phyloP scores from a whole-genome alignment of 2,888 invertebrate genomes.

The Galeopsomyia nigrocyanea region DNA sequence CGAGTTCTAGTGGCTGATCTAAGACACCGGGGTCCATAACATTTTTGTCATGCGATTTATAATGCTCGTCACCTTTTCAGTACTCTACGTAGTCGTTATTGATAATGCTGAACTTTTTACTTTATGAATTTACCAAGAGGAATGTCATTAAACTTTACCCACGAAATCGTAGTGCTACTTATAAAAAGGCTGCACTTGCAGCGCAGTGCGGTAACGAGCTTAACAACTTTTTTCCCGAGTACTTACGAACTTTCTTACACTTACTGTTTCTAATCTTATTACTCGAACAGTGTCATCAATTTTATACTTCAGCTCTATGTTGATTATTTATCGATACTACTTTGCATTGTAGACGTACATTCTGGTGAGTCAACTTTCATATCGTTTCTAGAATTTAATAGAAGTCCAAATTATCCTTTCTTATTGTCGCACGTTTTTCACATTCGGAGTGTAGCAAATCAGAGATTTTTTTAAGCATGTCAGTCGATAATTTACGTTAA shows the following conservation, averaged over 20 bases:
- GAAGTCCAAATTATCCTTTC: too few relatives aligned
- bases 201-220: neutral
- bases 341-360: constrained; percentile 73
- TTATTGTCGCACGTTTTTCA: too few relatives aligned
- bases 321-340: constrained; percentile 74
- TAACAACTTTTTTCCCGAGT: constrained; percentile 26
- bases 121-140: constrained; percentile 58
- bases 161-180: too few relatives aligned
- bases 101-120: constrained; percentile 61
- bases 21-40: constrained; percentile 73
- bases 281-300: constrained; percentile 73
- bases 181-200: neutral
- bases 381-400: too few relatives aligned
- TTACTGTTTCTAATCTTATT: constrained; percentile 30
- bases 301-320: constrained; percentile 75
- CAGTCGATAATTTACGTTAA: too few relatives aligned
- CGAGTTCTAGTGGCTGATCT: constrained; percentile 77
- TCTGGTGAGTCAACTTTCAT: constrained; percentile 71
- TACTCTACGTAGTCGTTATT: constrained; percentile 78
- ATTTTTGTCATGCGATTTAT: constrained; percentile 79
- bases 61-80: constrained; percentile 77
- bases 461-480: too few relatives aligned
- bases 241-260: too few relatives aligned
- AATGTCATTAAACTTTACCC: too few relatives aligned
- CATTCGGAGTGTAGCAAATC: too few relatives aligned